Evolutionary conservation across 2,113 vertebrate genomes (phyloP).

Genomic region (Cyanistes caeruleus): DNA sequence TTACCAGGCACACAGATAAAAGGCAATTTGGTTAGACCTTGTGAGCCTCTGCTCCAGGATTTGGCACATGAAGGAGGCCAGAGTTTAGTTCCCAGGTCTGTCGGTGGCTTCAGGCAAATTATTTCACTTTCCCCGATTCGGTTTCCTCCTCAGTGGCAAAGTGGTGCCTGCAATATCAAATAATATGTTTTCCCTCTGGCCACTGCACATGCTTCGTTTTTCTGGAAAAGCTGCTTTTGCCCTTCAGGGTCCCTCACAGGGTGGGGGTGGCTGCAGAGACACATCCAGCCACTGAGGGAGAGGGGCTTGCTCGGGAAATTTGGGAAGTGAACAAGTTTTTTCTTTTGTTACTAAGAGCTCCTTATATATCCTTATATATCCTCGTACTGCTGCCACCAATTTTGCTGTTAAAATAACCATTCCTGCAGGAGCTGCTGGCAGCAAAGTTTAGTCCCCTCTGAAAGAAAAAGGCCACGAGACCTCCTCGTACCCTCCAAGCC

Average conservation of each 20-base stretch:
- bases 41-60: constrained; percentile 19
- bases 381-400: not conserved
- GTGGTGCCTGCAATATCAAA: not conserved
- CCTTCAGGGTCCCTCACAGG: not conserved
- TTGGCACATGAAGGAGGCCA: constrained; percentile 26
- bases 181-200: not conserved
- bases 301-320: not conserved
- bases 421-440: not conserved
- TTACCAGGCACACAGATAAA: constrained; percentile 15
- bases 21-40: constrained; percentile 34
- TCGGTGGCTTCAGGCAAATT: constrained; percentile 10
- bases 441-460: not conserved
- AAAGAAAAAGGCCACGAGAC: not conserved
- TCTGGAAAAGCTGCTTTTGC: not conserved
- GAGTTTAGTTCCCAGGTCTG: constrained; percentile 56
- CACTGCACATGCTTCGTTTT: rapidly evolving
- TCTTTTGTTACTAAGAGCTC: not conserved
- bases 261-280: not conserved
- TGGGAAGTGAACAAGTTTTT: rapidly evolving
- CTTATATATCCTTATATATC: not conserved
- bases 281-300: not conserved
- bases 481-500: rapidly evolving
- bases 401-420: not conserved
- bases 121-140: not conserved
- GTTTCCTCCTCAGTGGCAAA: constrained; percentile 12